These are phyloP conservation scores for Lampris incognitus DNA, from an alignment of 2,113 vertebrate species.

Conservation along the genomic window DNA sequence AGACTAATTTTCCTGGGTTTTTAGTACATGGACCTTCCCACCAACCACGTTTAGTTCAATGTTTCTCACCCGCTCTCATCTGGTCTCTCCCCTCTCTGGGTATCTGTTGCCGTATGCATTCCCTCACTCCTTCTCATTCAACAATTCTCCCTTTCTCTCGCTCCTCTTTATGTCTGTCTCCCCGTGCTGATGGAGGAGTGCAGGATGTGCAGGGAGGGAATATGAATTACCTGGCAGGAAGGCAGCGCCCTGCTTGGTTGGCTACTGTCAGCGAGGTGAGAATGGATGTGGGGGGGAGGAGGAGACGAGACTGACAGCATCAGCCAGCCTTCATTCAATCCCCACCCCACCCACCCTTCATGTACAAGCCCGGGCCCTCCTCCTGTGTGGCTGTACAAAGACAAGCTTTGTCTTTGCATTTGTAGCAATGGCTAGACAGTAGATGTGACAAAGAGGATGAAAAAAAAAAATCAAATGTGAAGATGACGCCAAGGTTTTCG, in stretches of 20 bases:
- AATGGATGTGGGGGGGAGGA: slow-evolving; percentile 80
- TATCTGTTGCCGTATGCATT: not conserved
- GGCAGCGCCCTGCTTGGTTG: slow-evolving; percentile 80
- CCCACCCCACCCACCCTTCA: slow-evolving; percentile 2
- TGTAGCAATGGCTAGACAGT: slow-evolving; percentile 15
- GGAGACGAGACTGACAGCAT: slow-evolving; percentile 78
- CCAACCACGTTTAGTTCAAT: no score
- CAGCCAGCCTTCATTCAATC: slow-evolving; percentile 69
- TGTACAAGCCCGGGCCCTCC: slow-evolving; percentile 41
- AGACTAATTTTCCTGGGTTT: no score
- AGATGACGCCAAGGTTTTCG: no score
- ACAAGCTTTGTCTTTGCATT: slow-evolving; percentile 26
- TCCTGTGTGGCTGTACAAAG: slow-evolving; percentile 24
- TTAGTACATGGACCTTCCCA: no score
- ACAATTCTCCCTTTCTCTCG: not conserved
- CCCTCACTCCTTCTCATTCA: not conserved
- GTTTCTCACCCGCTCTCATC: not conserved
- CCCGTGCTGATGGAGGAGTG: slow-evolving; percentile 45
- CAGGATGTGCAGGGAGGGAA: slow-evolving; percentile 73
- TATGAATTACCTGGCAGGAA: slow-evolving; percentile 83
- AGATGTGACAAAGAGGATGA: not conserved
- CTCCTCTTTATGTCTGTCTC: slow-evolving; percentile 41
- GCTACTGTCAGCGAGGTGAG: slow-evolving; percentile 76
- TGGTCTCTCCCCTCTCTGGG: not conserved
- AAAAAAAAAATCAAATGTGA: no score